Evolutionary conservation across 2,888 invertebrate genomes (phyloP).

Genomic region (Tromatobia lineatoria): DNA sequence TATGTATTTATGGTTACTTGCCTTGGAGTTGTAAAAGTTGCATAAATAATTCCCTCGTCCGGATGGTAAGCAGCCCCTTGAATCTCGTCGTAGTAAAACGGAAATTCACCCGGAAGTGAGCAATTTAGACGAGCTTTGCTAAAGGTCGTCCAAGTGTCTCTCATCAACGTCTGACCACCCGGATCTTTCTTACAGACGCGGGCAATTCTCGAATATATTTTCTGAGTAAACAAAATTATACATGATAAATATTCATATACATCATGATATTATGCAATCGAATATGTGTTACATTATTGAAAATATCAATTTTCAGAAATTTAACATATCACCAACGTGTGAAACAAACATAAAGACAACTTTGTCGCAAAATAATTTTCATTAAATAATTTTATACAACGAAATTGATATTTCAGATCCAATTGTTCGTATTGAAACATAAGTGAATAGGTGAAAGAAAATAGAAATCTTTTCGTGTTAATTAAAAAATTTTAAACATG

Average conservation of each 20-base stretch:
- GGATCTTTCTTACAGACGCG: constrained; percentile 96
- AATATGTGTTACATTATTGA: neutral
- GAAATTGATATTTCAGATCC: too few relatives aligned
- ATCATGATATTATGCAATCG: too few relatives aligned
- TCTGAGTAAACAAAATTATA: constrained; percentile 86
- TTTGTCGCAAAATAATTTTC: neutral
- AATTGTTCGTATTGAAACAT: too few relatives aligned
- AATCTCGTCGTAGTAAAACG: constrained; percentile 96
- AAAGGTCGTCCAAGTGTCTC: constrained; percentile 97
- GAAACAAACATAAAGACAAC: neutral
- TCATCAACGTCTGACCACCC: constrained; percentile 91
- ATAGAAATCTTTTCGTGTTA: too few relatives aligned
- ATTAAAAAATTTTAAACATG: too few relatives aligned
- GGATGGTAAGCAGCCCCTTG: constrained; percentile 93
- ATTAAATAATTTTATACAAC: too few relatives aligned
- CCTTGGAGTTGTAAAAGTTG: constrained; percentile 94
- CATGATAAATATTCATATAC: neutral
- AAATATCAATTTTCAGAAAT: neutral
- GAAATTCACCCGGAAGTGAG: constrained; percentile 93
- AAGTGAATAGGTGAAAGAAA: too few relatives aligned
- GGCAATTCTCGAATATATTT: constrained; percentile 95
- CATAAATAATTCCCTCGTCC: constrained; percentile 92
- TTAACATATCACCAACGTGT: neutral
- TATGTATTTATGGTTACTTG: constrained; percentile 81
- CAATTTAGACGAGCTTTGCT: constrained; percentile 95